phyloP scores from a whole-genome alignment of 2,888 invertebrate genomes.

The Thalpophila matura region DNA sequence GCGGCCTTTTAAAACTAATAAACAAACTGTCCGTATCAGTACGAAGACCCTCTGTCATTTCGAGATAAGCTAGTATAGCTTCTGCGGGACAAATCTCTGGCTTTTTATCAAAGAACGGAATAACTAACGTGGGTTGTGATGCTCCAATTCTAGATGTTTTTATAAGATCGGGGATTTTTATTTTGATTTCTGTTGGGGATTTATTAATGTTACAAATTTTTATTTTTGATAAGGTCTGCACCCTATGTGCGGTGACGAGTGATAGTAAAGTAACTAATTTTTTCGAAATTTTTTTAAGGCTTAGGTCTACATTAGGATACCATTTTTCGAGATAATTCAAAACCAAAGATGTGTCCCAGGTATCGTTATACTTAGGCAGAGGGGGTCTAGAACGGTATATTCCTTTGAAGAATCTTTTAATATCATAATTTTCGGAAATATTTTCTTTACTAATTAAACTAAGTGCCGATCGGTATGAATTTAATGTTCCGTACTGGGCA shows the following conservation, averaged over 20 bases:
- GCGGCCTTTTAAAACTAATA: neutral
- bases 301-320: no score
- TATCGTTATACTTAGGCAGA: no score
- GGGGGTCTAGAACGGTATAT: no score
- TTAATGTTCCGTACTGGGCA: neutral
- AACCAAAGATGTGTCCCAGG: no score
- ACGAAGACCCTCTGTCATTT: neutral
- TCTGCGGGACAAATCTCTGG: constrained; percentile 5
- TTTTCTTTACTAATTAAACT: neutral
- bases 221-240: no score
- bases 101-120: neutral
- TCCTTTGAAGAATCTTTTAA: no score
- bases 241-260: no score
- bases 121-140: neutral
- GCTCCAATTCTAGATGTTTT: neutral
- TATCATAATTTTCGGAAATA: constrained; percentile 4
- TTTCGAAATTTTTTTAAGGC: neutral
- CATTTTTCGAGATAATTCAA: neutral
- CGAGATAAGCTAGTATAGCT: neutral
- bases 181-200: neutral
- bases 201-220: neutral
- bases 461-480: neutral
- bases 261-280: neutral
- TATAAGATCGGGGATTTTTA: neutral
- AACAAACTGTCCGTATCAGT: neutral